A percentile compares a stretch with the other conserved stretches of the same genome.
phyloP scores from a whole-genome alignment of 2,113 vertebrate species.

The Dromiciops gliroides region DNA sequence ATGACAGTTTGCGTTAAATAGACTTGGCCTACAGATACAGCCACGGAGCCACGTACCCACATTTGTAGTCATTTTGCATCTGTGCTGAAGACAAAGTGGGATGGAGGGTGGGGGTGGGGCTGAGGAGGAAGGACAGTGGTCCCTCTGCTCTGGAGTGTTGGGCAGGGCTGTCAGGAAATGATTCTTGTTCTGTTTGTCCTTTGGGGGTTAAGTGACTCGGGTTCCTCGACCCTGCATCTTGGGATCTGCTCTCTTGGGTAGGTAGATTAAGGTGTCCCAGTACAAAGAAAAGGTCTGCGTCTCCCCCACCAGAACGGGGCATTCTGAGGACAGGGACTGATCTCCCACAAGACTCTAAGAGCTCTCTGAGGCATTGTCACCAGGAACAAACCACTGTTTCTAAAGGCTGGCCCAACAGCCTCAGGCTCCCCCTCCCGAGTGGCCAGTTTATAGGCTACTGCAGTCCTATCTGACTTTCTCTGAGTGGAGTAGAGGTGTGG shows the following conservation, averaged over 20 bases:
- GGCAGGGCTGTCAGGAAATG: not conserved
- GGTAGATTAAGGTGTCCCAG: not conserved
- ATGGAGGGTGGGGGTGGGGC: not conserved
- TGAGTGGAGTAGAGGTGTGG: conserved; percentile 22
- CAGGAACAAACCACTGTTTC: not conserved
- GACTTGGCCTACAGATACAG: not conserved
- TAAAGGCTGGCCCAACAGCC: not conserved
- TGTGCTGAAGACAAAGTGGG: not conserved
- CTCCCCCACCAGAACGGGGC: not conserved
- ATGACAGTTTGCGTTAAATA: not conserved
- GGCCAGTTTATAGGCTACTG: conserved; percentile 12
- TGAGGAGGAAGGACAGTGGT: not conserved
- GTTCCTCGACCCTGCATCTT: not conserved
- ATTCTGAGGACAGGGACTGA: not conserved
- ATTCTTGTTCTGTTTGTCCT: not conserved
- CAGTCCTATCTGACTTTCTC: conserved; percentile 1
- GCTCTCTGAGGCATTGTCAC: not conserved
- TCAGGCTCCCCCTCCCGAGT: not conserved
- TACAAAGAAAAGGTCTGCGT: not conserved
- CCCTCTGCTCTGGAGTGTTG: not conserved
- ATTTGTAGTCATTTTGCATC: not conserved
- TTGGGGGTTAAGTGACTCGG: not conserved
- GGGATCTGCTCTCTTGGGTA: not conserved
- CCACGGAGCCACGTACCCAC: not conserved
- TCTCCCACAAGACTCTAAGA: not conserved